These are phyloP conservation scores for Agrenia bidenticulata DNA, from an alignment of 2,888 invertebrate species.

Conservation along the genomic window DNA sequence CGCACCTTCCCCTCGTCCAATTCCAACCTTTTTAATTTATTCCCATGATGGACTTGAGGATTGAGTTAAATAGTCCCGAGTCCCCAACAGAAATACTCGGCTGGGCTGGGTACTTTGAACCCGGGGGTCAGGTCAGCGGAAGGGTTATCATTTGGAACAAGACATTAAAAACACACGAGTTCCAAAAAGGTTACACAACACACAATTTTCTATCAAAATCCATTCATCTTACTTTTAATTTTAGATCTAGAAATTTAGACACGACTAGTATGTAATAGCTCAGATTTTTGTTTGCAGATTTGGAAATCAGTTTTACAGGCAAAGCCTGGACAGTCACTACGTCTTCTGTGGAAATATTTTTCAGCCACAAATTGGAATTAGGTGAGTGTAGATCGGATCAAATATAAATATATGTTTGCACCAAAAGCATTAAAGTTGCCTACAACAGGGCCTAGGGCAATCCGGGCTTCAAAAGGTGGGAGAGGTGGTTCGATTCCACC, in stretches of 20 bases:
- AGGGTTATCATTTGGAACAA: slow-evolving; percentile 44
- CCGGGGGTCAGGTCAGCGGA: slow-evolving; percentile 40
- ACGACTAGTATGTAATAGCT: background rate
- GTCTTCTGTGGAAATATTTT: slow-evolving; percentile 45
- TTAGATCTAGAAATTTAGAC: too few species aligned
- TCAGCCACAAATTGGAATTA: slow-evolving; percentile 40
- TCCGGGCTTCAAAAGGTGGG: slow-evolving; percentile 6
- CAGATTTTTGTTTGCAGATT: slow-evolving; percentile 31
- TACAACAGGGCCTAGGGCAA: slow-evolving; percentile 1
- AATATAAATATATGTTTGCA: too few species aligned
- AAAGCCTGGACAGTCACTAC: slow-evolving; percentile 45
- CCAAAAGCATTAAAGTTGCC: too few species aligned
- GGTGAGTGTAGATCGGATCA: slow-evolving; percentile 9
- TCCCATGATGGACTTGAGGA: slow-evolving; percentile 36
- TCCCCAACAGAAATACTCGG: slow-evolving; percentile 37
- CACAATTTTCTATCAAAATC: too few species aligned
- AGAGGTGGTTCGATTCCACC: slow-evolving; percentile 28
- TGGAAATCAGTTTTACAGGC: slow-evolving; percentile 43
- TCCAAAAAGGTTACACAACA: slow-evolving; percentile 45
- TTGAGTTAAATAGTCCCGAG: slow-evolving; percentile 43
- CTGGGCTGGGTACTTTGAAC: slow-evolving; percentile 39
- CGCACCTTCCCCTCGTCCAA: too few species aligned
- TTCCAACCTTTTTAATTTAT: too few species aligned
- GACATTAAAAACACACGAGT: slow-evolving; percentile 36
- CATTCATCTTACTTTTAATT: too few species aligned